Percentiles rank a stretch among this genome's conserved stretches.
These are phyloP conservation scores for Drosophila anomelani DNA, from an alignment of 2,888 invertebrate genomes.

Conservation along the genomic window DNA sequence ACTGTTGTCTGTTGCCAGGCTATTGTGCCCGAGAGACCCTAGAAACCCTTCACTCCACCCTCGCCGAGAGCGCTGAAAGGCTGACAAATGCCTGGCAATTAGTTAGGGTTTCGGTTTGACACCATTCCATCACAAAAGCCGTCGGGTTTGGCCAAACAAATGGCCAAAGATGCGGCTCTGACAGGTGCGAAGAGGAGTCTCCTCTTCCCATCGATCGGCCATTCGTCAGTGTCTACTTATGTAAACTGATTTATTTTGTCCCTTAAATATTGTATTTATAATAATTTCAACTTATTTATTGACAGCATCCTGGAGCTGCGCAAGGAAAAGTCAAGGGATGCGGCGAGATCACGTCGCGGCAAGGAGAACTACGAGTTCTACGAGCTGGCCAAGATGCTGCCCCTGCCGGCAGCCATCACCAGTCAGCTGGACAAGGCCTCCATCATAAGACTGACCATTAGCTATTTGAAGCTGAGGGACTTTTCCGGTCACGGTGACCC, in stretches of 20 bases:
- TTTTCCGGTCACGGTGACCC: constrained; percentile 98
- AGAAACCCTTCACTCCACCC: constrained; percentile 16
- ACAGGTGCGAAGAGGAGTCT: constrained; percentile 61
- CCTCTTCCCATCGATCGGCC: constrained; percentile 5
- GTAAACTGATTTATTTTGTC: constrained; percentile 36
- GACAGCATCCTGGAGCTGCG: constrained; percentile 96
- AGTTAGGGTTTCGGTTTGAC: constrained; percentile 64
- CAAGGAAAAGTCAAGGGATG: constrained; percentile 97
- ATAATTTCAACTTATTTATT: constrained; percentile 66
- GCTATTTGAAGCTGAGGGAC: constrained; percentile 96
- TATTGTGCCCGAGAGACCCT: constrained; percentile 30
- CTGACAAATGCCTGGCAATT: constrained; percentile 78
- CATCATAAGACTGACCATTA: constrained; percentile 97
- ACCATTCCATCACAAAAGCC: constrained; percentile 70
- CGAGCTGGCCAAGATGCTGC: constrained; percentile 97
- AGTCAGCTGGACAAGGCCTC: constrained; percentile 98
- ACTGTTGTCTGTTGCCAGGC: constrained; percentile 29
- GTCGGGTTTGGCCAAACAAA: constrained; percentile 53
- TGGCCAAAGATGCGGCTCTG: constrained; percentile 60
- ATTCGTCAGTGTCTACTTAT: constrained; percentile 76
- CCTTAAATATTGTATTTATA: constrained; percentile 42
- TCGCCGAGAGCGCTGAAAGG: constrained; percentile 54
- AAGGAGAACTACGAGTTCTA: constrained; percentile 99
- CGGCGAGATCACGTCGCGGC: constrained; percentile 95
- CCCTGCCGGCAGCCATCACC: constrained; percentile 95